Conservation (phyloP, 2,797 vertebrate species). For the Rhadinocentrus ornatus region DNA sequence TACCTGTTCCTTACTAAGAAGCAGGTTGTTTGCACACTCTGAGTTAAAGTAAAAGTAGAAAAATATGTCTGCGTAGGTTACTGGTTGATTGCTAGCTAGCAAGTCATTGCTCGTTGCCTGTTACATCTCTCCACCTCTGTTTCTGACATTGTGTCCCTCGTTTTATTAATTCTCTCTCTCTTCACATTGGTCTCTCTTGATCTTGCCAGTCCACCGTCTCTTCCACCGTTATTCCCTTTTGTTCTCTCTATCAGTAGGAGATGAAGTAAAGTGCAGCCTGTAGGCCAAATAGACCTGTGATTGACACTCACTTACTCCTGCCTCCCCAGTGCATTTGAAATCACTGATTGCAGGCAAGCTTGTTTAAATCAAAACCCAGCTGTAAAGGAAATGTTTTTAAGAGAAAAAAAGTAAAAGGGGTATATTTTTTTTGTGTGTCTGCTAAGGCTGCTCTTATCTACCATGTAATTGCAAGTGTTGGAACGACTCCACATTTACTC, state of each 20-base stretch:
- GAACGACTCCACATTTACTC: slow-evolving; percentile 18
- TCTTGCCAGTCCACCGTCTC: slow-evolving; percentile 59
- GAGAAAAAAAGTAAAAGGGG: slow-evolving; percentile 27
- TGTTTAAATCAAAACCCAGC: slow-evolving; percentile 71
- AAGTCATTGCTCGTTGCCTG: slow-evolving; percentile 39
- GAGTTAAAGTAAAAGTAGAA: slow-evolving; percentile 39
- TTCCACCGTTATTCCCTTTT: slow-evolving; percentile 65
- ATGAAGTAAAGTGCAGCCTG: slow-evolving; percentile 78
- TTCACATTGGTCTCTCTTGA: slow-evolving; percentile 60
- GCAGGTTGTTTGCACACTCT: no score
- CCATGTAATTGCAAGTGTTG: slow-evolving; percentile 20
- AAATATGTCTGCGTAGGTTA: slow-evolving; percentile 40
- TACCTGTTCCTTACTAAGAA: no score
- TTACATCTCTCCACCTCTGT: no score
- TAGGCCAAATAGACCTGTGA: slow-evolving; percentile 79
- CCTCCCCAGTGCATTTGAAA: slow-evolving; percentile 74
- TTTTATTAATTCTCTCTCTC: slow-evolving; percentile 22
- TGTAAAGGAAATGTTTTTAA: slow-evolving; percentile 62
- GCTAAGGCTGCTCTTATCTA: slow-evolving; percentile 12
- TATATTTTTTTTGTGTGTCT: slow-evolving; percentile 30
- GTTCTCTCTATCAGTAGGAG: slow-evolving; percentile 73
- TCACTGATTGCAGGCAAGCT: slow-evolving; percentile 81
- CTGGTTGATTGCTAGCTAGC: slow-evolving; percentile 58
- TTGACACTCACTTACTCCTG: slow-evolving; percentile 80
- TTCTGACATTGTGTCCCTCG: slow-evolving; percentile 45